phyloP scores from a whole-genome alignment of 2,888 invertebrate species.

The Plebejus melissa region DNA sequence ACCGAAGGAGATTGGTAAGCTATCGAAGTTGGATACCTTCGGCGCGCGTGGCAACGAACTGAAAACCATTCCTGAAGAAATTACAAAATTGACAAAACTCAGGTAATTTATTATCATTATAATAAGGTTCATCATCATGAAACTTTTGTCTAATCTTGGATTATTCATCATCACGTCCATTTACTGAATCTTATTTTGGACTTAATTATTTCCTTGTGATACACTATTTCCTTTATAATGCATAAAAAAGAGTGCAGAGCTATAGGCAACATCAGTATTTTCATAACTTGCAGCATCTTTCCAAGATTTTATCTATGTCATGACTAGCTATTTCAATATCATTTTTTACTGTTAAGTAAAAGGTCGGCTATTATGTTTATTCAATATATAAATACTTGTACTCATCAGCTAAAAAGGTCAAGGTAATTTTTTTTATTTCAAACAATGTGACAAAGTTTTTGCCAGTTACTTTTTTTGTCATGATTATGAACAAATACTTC shows the following conservation, averaged over 20 bases:
- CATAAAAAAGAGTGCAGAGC: too few species aligned
- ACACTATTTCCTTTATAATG: too few species aligned
- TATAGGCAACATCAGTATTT: too few species aligned
- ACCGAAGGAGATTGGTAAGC: conserved; percentile 81
- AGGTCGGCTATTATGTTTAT: background rate
- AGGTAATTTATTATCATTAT: background rate
- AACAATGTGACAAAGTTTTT: background rate
- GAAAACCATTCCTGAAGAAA: conserved; percentile 74
- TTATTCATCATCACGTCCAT: too few species aligned
- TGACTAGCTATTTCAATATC: background rate
- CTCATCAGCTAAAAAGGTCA: background rate
- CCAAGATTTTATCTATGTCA: too few species aligned
- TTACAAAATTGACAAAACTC: conserved; percentile 76
- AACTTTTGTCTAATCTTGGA: background rate
- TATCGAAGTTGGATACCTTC: conserved; percentile 80
- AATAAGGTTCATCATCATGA: background rate
- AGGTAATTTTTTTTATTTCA: background rate
- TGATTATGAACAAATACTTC: conserved; percentile 1
- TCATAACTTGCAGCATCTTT: too few species aligned
- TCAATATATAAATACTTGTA: background rate
- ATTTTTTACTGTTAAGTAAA: background rate
- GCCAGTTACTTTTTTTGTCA: conserved; percentile 2
- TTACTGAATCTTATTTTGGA: too few species aligned
- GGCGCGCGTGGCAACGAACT: conserved; percentile 83
- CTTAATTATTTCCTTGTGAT: too few species aligned